phyloP scores from a whole-genome alignment of 2,888 invertebrate species.

The Ellobium chinense region DNA sequence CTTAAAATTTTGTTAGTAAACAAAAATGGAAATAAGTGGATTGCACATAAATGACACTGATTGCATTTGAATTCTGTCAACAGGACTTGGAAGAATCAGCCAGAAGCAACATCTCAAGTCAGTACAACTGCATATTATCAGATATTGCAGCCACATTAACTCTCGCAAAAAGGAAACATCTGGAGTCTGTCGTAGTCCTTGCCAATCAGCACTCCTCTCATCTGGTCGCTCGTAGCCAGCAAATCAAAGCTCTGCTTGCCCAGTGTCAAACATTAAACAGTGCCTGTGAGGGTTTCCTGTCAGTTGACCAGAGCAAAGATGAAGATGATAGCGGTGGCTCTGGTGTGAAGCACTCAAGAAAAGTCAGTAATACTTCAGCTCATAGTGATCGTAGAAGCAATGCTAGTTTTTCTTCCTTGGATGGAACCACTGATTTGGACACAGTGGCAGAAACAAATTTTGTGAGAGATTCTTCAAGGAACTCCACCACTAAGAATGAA shows the following conservation, averaged over 20 bases:
- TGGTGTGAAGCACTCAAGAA: background rate
- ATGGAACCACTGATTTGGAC: background rate
- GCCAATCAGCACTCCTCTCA: constrained; percentile 1
- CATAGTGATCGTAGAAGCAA: background rate
- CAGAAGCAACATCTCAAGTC: constrained; percentile 32
- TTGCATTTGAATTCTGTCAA: too few relatives aligned
- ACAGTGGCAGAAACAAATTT: background rate
- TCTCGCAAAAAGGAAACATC: constrained; percentile 2
- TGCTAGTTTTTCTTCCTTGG: background rate
- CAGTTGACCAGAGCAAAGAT: background rate
- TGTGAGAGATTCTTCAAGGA: background rate
- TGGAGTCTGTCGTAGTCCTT: background rate
- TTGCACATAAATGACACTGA: too few relatives aligned
- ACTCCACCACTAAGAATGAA: too few relatives aligned
- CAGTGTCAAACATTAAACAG: constrained; percentile 24
- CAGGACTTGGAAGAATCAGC: constrained; percentile 28
- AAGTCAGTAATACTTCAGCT: background rate
- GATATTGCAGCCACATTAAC: constrained; percentile 28
- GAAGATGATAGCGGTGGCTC: background rate
- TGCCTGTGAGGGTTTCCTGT: constrained; percentile 14
- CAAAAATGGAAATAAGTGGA: too few relatives aligned
- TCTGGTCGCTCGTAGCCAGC: background rate
- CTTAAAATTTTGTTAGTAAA: too few relatives aligned
- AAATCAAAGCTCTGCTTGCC: constrained; percentile 7
- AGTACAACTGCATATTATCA: constrained; percentile 39